phyloP scores from a whole-genome alignment of 2,113 vertebrate genomes.

The Petroica traversi region DNA sequence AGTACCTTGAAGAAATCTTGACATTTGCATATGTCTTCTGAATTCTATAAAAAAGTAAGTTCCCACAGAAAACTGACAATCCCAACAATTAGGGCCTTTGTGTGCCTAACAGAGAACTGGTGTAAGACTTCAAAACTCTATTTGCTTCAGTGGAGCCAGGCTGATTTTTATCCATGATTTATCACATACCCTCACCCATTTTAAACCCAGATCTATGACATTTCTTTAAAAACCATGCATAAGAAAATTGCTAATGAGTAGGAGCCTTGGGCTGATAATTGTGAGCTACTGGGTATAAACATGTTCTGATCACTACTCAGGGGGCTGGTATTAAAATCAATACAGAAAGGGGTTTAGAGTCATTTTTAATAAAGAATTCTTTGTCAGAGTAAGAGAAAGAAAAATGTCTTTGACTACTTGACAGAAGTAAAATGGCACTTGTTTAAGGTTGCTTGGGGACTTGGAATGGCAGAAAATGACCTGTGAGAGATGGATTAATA shows the following conservation, averaged over 20 bases:
- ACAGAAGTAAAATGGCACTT: slow-evolving; percentile 14
- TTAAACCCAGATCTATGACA: not conserved
- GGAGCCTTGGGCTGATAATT: not conserved
- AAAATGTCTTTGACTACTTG: not conserved
- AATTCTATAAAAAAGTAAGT: not conserved
- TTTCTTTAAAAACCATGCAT: not conserved
- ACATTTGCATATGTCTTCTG: not conserved
- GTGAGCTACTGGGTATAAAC: not conserved
- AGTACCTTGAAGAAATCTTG: not conserved
- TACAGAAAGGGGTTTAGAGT: not conserved
- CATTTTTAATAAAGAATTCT: not conserved
- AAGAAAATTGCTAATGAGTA: not conserved
- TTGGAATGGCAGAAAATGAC: not conserved
- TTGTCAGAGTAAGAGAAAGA: not conserved
- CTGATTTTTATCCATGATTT: not conserved
- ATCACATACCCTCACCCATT: not conserved
- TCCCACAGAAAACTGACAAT: not conserved
- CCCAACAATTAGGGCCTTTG: not conserved
- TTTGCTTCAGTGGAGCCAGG: not conserved
- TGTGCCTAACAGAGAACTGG: not conserved
- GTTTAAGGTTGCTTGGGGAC: not conserved
- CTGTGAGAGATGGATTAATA: slow-evolving; percentile 22
- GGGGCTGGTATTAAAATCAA: not conserved
- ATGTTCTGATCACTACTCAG: not conserved
- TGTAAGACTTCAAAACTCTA: not conserved